phyloP scores from a whole-genome alignment of 2,888 invertebrate genomes.

The Drosophila cognata region DNA sequence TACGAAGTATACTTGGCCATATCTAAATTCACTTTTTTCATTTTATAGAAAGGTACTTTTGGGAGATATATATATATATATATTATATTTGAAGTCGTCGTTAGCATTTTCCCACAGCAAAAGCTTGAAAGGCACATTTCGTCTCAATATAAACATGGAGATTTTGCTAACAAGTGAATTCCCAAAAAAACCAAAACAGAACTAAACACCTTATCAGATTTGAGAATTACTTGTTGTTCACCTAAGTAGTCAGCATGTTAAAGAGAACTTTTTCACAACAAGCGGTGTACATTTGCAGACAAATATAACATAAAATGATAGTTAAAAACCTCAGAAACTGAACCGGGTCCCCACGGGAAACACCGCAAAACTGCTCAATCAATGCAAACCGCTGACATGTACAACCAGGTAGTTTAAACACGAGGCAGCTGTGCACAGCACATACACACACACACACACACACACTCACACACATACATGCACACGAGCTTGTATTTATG shows the following conservation, averaged over 20 bases:
- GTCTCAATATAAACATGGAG: neutral
- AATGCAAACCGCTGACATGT: conserved; percentile 6
- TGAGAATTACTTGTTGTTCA: neutral
- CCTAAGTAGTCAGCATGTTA: neutral
- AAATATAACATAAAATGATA: neutral
- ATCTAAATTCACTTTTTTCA: neutral
- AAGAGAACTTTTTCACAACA: neutral
- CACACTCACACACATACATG: neutral
- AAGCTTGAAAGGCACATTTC: neutral
- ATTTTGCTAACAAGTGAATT: neutral
- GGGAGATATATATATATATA: neutral
- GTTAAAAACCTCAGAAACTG: neutral
- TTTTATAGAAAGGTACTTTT: neutral
- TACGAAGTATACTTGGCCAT: neutral
- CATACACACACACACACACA: too few relatives aligned
- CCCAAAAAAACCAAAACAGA: neutral
- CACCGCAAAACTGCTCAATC: conserved; percentile 2
- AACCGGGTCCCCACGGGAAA: neutral
- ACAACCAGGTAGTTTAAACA: neutral
- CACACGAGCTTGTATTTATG: neutral
- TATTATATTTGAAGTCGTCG: neutral
- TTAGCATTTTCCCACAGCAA: neutral
- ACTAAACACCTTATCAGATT: neutral
- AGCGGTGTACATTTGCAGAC: neutral
- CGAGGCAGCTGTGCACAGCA: neutral